Evolutionary conservation across 2,113 vertebrate species (phyloP), one percentile per base, ranked within the genome.

Genomic region (Passer domesticus): DNA sequence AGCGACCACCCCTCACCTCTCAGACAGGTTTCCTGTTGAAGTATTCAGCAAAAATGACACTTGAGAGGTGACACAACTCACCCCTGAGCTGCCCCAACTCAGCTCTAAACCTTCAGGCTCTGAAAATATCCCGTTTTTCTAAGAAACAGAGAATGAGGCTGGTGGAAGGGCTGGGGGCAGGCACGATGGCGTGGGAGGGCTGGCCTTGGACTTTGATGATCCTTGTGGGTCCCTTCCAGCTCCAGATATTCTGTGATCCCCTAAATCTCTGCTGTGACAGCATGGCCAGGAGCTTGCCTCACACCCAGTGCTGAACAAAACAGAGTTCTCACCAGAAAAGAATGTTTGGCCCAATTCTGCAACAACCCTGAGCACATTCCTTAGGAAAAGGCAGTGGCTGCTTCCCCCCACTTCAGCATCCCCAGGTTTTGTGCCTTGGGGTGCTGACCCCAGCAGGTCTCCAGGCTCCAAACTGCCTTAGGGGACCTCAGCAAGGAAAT

Each of bases 301-400:
- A 91, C 39, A 3, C 15, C 20, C 70, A 24, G 44, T 1, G 2
- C 17, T 3, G 82, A 93, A 22, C 77, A 91, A 96, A 96, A 96
- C 96, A 96, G 10, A 37, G 43, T 20, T 53, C 87, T 96, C 95
- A 96, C 37, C 67, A 60, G 80, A 84, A 89, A 95, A 91, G 95
- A 96, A 96, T 96, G 93, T 84, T 89, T 75, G 93, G 92, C 87
- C 74, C 44, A 28, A 28, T 75, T 47, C 49, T 67, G 47, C 77
- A 85, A 5, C 33, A 89, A 22, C 23, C 56, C 73, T 3, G 1
- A 89, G n/a, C 63, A 25, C 23, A 5, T 83, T 62, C 84, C 81
- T 28, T 4, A 64, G 76, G 81, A 78, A 68, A 91, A 68, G 50
- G 87, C 68, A 5, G 62, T 3, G 15, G 53, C 91, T 90, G 89